These are phyloP conservation scores for Caiman crocodilus DNA, from an alignment of 2,797 vertebrate species.

Conservation along the genomic window DNA sequence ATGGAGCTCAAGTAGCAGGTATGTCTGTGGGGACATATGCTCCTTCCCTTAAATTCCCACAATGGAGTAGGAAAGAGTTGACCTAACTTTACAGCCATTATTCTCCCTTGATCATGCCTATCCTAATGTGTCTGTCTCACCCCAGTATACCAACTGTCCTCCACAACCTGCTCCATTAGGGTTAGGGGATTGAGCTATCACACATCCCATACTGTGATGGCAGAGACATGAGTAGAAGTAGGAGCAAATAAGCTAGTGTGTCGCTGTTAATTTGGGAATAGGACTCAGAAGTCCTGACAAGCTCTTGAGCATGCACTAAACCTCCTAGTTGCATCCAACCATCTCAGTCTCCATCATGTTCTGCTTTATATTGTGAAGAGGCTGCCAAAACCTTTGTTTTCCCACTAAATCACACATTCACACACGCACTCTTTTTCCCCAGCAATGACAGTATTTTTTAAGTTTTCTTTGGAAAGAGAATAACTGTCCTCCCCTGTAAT, in stretches of 20 bases:
- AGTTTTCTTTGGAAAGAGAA: not conserved
- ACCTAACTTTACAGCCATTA: too few relatives aligned
- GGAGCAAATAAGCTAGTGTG: not conserved
- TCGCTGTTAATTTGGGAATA: not conserved
- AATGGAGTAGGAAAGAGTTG: not conserved
- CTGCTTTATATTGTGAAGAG: not conserved
- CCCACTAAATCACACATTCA: not conserved
- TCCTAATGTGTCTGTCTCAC: not conserved
- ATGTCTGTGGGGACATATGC: not conserved
- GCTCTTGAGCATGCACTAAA: not conserved
- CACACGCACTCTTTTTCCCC: not conserved
- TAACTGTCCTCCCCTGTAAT: not conserved
- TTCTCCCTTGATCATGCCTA: too few relatives aligned
- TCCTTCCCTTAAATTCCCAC: not conserved
- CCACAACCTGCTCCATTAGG: not conserved
- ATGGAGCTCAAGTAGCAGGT: not conserved
- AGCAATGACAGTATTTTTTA: not conserved
- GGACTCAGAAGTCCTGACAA: not conserved
- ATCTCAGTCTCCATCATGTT: accelerated
- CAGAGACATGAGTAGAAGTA: not conserved
- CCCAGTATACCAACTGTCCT: not conserved
- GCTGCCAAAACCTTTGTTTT: not conserved
- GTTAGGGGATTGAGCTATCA: not conserved
- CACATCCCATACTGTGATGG: too few relatives aligned
- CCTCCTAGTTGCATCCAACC: not conserved